phyloP scores from a whole-genome alignment of 2,797 vertebrate species.

The Pseudomugil tenellus region DNA sequence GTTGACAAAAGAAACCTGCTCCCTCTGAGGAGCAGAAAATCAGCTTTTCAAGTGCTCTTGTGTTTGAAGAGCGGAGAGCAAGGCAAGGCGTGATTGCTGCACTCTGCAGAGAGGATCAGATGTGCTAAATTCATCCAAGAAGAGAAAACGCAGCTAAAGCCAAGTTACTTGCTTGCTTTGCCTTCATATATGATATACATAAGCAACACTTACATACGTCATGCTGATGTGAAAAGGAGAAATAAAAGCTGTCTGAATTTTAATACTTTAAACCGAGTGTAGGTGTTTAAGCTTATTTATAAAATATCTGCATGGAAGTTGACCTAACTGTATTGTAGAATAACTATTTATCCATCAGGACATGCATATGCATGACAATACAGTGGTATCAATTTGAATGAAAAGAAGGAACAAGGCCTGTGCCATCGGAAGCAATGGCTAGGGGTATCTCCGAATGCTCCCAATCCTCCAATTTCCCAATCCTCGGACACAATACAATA shows the following conservation, averaged over 20 bases:
- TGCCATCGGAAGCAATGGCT: no score
- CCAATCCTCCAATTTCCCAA: no score
- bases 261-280: constrained; percentile 2
- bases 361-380: constrained; percentile 25
- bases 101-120: constrained; percentile 65
- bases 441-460: no score
- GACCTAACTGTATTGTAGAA: constrained; percentile 1
- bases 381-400: background rate
- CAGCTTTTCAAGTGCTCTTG: constrained; percentile 79
- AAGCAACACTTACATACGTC: constrained; percentile 26
- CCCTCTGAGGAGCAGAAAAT: constrained; percentile 78
- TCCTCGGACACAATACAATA: no score
- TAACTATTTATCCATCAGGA: constrained; percentile 12
- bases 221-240: constrained; percentile 16
- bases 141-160: constrained; percentile 48
- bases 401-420: no score
- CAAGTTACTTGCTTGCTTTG: constrained; percentile 35
- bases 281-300: constrained; percentile 24
- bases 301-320: constrained; percentile 11
- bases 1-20: constrained; percentile 75
- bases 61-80: constrained; percentile 76
- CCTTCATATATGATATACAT: constrained; percentile 19
- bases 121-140: constrained; percentile 63
- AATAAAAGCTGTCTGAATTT: constrained; percentile 1
- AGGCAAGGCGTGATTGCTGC: constrained; percentile 75